These are phyloP conservation scores for Drosophila conformis DNA, from an alignment of 2,888 invertebrate species.

Conservation along the genomic window DNA sequence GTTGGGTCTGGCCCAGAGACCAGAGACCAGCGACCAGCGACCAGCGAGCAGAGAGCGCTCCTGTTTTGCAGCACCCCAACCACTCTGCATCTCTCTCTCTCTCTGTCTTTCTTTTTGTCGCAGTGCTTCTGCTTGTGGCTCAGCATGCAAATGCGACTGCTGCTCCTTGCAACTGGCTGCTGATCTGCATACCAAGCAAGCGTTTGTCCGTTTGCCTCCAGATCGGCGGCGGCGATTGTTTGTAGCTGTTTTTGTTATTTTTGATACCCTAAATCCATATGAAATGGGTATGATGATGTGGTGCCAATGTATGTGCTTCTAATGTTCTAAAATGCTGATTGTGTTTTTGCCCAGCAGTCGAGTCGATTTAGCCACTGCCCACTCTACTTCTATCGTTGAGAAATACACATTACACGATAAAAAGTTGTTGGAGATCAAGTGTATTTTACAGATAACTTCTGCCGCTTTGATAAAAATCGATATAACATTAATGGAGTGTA, in stretches of 20 bases:
- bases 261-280: background rate
- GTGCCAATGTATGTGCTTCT: too few species aligned
- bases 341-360: background rate
- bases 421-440: too few species aligned
- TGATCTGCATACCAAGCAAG: conserved; percentile 78
- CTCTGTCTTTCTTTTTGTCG: background rate
- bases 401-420: background rate
- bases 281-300: background rate
- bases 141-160: conserved; percentile 71
- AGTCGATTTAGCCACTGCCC: background rate
- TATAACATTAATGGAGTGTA: background rate
- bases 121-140: background rate
- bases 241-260: conserved; percentile 64
- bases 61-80: conserved; percentile 55
- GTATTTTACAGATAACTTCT: background rate
- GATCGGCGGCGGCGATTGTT: conserved; percentile 81
- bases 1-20: conserved; percentile 68
- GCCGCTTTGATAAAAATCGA: background rate
- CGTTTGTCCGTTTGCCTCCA: conserved; percentile 45
- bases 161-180: conserved; percentile 50
- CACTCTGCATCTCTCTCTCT: background rate
- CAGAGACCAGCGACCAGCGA: conserved; percentile 15
- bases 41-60: conserved; percentile 48
- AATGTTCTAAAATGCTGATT: background rate
- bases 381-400: background rate